Evolutionary conservation across 2,888 invertebrate species (phyloP).

Genomic region (Aproaerema taeniolella): DNA sequence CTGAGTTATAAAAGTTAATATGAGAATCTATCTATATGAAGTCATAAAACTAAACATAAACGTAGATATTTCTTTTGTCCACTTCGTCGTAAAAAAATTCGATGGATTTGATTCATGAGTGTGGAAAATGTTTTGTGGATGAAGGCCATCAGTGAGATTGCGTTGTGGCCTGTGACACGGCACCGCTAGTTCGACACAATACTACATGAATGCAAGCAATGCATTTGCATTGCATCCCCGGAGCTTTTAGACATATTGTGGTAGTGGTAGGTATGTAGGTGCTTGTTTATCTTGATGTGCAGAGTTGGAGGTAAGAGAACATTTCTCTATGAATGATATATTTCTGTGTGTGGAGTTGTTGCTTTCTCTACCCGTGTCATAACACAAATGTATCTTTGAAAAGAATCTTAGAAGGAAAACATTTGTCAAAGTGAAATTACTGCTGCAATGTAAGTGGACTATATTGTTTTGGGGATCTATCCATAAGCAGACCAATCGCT

Average conservation of each 20-base stretch:
- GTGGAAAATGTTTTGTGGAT: conserved; percentile 8
- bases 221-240: conserved; percentile 35
- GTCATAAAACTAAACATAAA: conserved; percentile 9
- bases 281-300: neutral
- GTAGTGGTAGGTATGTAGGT: neutral
- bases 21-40: neutral
- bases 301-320: neutral
- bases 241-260: conserved; percentile 52
- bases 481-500: too few relatives aligned
- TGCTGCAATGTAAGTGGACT: too few relatives aligned
- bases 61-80: conserved; percentile 11
- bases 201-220: conserved; percentile 37
- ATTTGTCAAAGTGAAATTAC: too few relatives aligned
- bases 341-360: too few relatives aligned
- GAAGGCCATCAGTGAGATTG: conserved; percentile 46
- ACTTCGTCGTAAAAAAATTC: conserved; percentile 2
- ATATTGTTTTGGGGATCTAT: too few relatives aligned
- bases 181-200: conserved; percentile 32
- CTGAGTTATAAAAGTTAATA: conserved; percentile 13
- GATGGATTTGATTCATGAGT: neutral
- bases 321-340: too few relatives aligned
- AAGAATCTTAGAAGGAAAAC: too few relatives aligned
- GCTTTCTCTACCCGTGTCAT: too few relatives aligned
- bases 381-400: too few relatives aligned
- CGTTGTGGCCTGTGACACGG: too few relatives aligned